Evolutionary conservation across 2,888 invertebrate genomes (phyloP).

Genomic region (Caenorhabditis zanzibari): DNA sequence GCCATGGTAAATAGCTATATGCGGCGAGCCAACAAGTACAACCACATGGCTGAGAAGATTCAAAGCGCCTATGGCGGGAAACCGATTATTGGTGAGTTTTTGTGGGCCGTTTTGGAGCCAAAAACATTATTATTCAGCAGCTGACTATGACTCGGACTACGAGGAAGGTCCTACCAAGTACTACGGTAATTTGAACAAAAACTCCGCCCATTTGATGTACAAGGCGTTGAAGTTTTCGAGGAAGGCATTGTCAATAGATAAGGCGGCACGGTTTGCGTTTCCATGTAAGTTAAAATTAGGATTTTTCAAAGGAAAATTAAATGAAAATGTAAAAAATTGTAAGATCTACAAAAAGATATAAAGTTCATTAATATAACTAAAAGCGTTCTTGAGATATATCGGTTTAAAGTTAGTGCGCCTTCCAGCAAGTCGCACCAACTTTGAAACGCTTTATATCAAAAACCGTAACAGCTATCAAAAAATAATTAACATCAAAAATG

Average conservation of each 20-base stretch:
- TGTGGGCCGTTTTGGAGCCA: not conserved
- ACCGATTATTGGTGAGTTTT: constrained; percentile 58
- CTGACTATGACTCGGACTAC: constrained; percentile 72
- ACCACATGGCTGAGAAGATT: constrained; percentile 78
- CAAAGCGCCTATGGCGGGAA: constrained; percentile 65
- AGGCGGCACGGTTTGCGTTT: constrained; percentile 75
- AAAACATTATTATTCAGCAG: constrained; percentile 34
- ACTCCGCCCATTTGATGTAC: constrained; percentile 74
- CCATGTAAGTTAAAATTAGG: constrained; percentile 75
- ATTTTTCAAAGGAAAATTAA: too few relatives aligned
- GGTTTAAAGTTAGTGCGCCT: too few relatives aligned
- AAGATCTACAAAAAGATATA: too few relatives aligned
- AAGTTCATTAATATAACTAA: not conserved
- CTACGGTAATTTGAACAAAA: constrained; percentile 69
- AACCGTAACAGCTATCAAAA: too few relatives aligned
- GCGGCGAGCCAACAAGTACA: constrained; percentile 80
- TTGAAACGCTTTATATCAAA: too few relatives aligned
- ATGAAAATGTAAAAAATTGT: too few relatives aligned
- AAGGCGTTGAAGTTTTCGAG: constrained; percentile 75
- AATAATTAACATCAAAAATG: too few relatives aligned
- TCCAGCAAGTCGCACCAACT: too few relatives aligned
- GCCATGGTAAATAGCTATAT: constrained; percentile 79
- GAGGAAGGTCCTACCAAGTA: constrained; percentile 68
- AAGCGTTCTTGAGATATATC: not conserved
- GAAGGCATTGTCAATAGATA: constrained; percentile 76